Percentiles rank a stretch among this genome's conserved stretches.
phyloP scores from a whole-genome alignment of 2,888 invertebrate genomes.

The Lathronympha strigana region DNA sequence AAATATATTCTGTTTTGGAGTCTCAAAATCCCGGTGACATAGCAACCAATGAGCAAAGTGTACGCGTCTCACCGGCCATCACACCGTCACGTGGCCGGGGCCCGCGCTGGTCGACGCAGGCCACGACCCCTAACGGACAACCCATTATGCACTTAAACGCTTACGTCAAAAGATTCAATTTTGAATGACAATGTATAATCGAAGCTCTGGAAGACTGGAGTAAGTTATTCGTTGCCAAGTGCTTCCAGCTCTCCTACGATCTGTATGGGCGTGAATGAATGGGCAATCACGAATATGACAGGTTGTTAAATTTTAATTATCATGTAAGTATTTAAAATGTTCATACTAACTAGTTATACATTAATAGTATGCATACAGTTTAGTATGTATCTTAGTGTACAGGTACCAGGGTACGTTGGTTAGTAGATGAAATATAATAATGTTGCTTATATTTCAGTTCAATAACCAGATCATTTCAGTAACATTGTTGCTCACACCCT shows the following conservation, averaged over 20 bases:
- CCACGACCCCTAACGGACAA: conserved; percentile 77
- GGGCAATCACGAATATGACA: too few relatives aligned
- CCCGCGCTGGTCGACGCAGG: conserved; percentile 58
- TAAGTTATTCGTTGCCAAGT: conserved; percentile 7
- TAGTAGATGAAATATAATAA: too few relatives aligned
- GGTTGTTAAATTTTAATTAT: too few relatives aligned
- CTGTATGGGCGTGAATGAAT: not conserved
- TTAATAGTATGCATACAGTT: too few relatives aligned
- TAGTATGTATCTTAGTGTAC: too few relatives aligned
- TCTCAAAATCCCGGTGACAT: conserved; percentile 32
- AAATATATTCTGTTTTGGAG: not conserved
- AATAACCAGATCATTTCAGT: not conserved
- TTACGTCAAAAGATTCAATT: conserved; percentile 44
- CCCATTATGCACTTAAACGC: conserved; percentile 54
- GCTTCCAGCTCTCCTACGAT: conserved; percentile 6
- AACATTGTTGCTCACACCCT: not conserved
- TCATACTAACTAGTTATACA: too few relatives aligned
- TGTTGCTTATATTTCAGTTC: not conserved
- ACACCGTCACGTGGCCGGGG: conserved; percentile 82
- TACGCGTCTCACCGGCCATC: conserved; percentile 78
- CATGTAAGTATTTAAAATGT: too few relatives aligned
- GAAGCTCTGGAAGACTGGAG: not conserved
- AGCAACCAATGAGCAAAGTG: conserved; percentile 41
- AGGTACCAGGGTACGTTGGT: too few relatives aligned
- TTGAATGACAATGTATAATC: conserved; percentile 12